phyloP scores from a whole-genome alignment of 2,797 vertebrate species.

The Harpagifer antarcticus region DNA sequence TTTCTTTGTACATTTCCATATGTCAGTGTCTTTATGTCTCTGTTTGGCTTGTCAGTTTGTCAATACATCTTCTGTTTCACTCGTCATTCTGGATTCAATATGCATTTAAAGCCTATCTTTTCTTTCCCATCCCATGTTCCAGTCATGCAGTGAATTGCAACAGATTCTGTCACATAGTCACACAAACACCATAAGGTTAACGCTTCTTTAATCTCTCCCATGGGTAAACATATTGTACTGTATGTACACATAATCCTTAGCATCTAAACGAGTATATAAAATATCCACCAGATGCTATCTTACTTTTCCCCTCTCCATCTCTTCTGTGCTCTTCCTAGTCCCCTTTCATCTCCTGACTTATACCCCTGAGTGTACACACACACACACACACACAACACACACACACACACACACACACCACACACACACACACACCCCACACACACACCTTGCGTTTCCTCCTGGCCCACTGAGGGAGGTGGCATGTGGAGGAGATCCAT shows the following conservation, averaged over 20 bases:
- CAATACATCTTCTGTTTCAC: constrained; percentile 25
- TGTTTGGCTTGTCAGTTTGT: constrained; percentile 21
- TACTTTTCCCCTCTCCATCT: constrained; percentile 10
- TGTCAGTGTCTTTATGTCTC: constrained; percentile 1
- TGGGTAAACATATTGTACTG: too few species aligned
- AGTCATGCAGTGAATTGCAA: constrained; percentile 5
- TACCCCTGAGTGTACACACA: too few species aligned
- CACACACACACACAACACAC: too few species aligned
- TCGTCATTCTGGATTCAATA: neutral
- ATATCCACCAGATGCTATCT: constrained; percentile 2
- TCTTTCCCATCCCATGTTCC: neutral
- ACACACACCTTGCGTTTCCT: constrained; percentile 2
- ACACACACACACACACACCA: too few species aligned
- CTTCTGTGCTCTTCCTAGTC: neutral
- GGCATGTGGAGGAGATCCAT: constrained; percentile 74
- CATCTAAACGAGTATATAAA: constrained; percentile 16
- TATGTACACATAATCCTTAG: neutral
- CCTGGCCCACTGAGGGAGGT: constrained; percentile 41
- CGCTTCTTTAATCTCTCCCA: too few species aligned
- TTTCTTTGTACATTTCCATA: neutral
- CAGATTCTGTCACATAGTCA: neutral
- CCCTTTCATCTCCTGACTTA: too few species aligned
- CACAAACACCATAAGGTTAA: neutral
- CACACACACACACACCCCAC: too few species aligned
- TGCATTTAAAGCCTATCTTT: constrained; percentile 1